phyloP scores from a whole-genome alignment of 1,140 invertebrate genomes.

The Sweltsa coloradensis region DNA sequence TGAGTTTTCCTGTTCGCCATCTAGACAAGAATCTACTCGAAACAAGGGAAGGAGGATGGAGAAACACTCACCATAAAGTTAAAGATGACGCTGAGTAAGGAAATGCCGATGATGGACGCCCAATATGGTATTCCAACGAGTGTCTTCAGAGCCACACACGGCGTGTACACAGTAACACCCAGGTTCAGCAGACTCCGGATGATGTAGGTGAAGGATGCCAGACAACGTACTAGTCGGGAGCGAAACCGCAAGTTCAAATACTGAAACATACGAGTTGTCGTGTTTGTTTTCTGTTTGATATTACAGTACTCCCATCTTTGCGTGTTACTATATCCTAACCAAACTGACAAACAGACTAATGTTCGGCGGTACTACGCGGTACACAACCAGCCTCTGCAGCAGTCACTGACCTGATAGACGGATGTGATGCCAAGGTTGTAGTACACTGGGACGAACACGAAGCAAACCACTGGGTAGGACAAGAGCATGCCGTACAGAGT shows the following conservation, averaged over 20 bases:
- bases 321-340: too few species aligned
- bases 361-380: too few species aligned
- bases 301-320: too few species aligned
- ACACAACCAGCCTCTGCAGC: too few species aligned
- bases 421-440: constrained; percentile 69
- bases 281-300: too few species aligned
- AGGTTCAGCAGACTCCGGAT: constrained; percentile 66
- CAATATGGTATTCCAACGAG: constrained; percentile 69
- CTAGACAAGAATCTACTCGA: too few species aligned
- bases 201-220: constrained; percentile 69
- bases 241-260: constrained; percentile 75
- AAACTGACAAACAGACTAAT: too few species aligned
- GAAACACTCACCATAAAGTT: constrained; percentile 51
- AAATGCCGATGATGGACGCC: constrained; percentile 61
- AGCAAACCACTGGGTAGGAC: constrained; percentile 68
- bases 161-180: constrained; percentile 72
- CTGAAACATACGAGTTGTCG: too few species aligned
- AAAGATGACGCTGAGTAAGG: constrained; percentile 60
- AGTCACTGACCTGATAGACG: constrained; percentile 52
- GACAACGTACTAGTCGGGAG: constrained; percentile 54
- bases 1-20: too few species aligned
- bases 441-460: constrained; percentile 70
- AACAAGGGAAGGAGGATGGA: neutral
- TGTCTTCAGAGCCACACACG: constrained; percentile 66
- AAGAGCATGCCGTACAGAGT: constrained; percentile 67